These are phyloP conservation scores for Poecilus cupreus DNA, from an alignment of 2,888 invertebrate genomes.

Conservation along the genomic window DNA sequence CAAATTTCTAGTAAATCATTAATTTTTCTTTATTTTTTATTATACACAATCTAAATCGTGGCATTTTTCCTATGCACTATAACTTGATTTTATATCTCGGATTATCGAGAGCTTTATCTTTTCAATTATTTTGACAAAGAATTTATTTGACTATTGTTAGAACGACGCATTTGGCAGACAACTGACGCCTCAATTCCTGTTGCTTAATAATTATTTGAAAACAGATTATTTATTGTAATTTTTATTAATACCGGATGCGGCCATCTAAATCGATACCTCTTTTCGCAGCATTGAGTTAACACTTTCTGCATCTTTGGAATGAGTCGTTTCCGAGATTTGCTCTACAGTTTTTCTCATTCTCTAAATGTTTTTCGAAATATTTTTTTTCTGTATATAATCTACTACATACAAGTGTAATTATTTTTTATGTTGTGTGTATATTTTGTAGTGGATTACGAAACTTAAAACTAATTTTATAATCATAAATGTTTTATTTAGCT, in stretches of 20 bases:
- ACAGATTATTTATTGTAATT: neutral
- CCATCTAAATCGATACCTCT: neutral
- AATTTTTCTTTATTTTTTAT: neutral
- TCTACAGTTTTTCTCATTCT: neutral
- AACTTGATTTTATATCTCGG: neutral
- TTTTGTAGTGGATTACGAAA: constrained; percentile 21
- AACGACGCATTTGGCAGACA: constrained; percentile 45
- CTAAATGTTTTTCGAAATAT: neutral
- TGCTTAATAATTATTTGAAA: constrained; percentile 29
- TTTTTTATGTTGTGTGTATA: constrained; percentile 5
- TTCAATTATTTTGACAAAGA: neutral
- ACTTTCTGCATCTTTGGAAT: neutral
- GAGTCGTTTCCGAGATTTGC: constrained; percentile 3
- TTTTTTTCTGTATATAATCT: constrained; percentile 13
- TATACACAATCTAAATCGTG: neutral
- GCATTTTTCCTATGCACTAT: neutral
- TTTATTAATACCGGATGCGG: neutral
- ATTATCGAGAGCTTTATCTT: neutral
- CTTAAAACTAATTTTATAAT: neutral
- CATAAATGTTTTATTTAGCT: constrained; percentile 1
- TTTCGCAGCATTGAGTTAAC: neutral
- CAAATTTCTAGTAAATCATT: constrained; percentile 30
- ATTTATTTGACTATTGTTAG: neutral
- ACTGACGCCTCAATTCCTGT: constrained; percentile 51
- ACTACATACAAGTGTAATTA: constrained; percentile 8